Conservation (phyloP, 2,113 vertebrate species). For the Gracilinanus agilis region DNA sequence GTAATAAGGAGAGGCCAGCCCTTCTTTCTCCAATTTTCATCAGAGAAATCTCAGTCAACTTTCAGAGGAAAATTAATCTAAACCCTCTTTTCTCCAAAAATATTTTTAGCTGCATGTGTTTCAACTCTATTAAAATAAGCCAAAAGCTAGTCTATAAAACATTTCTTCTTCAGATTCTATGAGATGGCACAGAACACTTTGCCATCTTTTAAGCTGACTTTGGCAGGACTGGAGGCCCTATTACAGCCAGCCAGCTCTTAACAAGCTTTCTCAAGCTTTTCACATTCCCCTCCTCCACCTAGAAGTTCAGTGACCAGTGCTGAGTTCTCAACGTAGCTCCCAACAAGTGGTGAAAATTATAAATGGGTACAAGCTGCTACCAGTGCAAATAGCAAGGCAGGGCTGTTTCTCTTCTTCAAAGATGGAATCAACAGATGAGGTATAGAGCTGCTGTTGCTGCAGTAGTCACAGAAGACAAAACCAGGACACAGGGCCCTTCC, state of each 20-base stretch:
- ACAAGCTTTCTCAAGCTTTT: constrained; percentile 41
- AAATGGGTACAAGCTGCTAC: constrained; percentile 78
- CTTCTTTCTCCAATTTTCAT: constrained; percentile 45
- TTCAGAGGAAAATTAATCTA: constrained; percentile 59
- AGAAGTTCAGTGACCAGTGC: constrained; percentile 78
- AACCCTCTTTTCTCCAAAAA: constrained; percentile 54
- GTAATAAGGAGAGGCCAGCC: constrained; percentile 44
- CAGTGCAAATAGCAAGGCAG: constrained; percentile 71
- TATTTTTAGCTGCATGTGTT: constrained; percentile 50
- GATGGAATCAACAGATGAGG: constrained; percentile 76
- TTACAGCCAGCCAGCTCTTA: constrained; percentile 50
- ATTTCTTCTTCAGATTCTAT: constrained; percentile 24
- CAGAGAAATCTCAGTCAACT: constrained; percentile 34
- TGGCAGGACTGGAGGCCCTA: constrained; percentile 34
- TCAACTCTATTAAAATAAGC: constrained; percentile 60
- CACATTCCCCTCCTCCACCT: constrained; percentile 66
- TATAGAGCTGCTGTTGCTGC: constrained; percentile 82
- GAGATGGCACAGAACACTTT: constrained; percentile 67
- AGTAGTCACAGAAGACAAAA: constrained; percentile 79
- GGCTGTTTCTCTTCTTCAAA: constrained; percentile 77
- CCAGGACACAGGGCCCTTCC: constrained; percentile 76
- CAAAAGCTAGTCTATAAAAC: constrained; percentile 30
- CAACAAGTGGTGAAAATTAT: constrained; percentile 79
- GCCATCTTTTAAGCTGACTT: constrained; percentile 66
- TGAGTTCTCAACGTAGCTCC: constrained; percentile 80